Evolutionary conservation across 2,888 invertebrate genomes (phyloP), one percentile per base, ranked within the genome.

Genomic region (Physocephala rufipes): DNA sequence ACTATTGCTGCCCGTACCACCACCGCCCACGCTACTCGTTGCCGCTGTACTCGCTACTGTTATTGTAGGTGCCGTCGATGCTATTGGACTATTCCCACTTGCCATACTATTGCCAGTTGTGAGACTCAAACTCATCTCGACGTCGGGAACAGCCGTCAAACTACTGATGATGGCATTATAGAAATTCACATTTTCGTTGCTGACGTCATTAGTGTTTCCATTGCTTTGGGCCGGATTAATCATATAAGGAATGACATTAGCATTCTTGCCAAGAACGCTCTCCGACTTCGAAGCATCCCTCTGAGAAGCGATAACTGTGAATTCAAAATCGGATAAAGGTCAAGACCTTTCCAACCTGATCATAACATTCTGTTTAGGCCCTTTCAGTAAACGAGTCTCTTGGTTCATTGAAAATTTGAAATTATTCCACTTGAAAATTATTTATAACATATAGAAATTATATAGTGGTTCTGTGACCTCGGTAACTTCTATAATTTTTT

Each of bases 251-350:
- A 83, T 78, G 71, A 79, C 81, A 79, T 82, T 82, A 67, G 75
- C 76, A 74, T 82, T 82, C 77, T 76, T 71, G 59, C 76, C 71
- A 76, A 77, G 81, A 74, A 80, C 74, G 75, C 85, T 84, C 77
- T 86, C 85, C 68, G 82, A 79, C 72, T 85, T 86, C 70, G 80
- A 79, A 43, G 83, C 80, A 73, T 86, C 85, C 64, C 86, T 82
- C 78, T 86, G 86, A 70, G 86, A 84, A 71, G 84, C 84, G 53
- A 80, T 72, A 73, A 80, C 85, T 85, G 76, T 19, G 55, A 45
- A 58, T 19, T 7, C 16, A 58, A 30, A 66, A 13, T n/a, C n/a
- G n/a, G n/a, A n/a, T n/a, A 55, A 13, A 59, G 26, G n/a, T 7
- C 12, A 28, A 24, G 26, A 19, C 21, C 19, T 19, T 21, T 36